Evolutionary conservation across 2,113 vertebrate species (phyloP).

Genomic region (Physeter macrocephalus): DNA sequence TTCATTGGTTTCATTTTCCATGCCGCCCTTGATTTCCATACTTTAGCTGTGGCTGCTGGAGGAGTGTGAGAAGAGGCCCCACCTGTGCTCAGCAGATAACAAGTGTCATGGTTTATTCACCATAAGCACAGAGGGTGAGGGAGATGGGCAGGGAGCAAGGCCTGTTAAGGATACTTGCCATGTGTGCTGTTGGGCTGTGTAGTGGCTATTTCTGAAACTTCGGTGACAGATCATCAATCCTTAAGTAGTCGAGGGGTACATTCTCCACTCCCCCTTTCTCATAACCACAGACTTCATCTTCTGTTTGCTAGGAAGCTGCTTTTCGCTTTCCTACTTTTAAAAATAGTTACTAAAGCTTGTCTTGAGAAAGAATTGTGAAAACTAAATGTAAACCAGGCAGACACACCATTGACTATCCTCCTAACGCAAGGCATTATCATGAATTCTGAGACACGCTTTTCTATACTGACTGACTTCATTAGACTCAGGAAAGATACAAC

Average conservation of each 20-base stretch:
- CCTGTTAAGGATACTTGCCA: neutral
- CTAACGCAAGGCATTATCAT: neutral
- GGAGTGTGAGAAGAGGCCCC: neutral
- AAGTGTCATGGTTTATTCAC: neutral
- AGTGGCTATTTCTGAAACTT: neutral
- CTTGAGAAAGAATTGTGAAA: neutral
- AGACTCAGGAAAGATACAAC: neutral
- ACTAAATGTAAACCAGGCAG: neutral
- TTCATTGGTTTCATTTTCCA: neutral
- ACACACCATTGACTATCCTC: neutral
- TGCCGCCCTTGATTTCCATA: neutral
- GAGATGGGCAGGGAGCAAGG: neutral
- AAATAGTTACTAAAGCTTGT: neutral
- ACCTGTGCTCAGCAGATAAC: neutral
- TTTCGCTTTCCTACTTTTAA: neutral
- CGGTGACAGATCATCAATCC: neutral
- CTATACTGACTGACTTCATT: neutral
- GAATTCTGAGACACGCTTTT: neutral
- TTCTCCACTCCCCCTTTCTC: neutral
- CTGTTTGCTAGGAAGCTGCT: neutral
- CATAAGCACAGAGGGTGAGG: rapidly evolving
- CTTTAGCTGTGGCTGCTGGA: neutral
- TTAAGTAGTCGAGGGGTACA: neutral
- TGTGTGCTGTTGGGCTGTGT: neutral
- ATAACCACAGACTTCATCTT: neutral